Base-by-base conservation (phyloP, 2,113 vertebrate genomes). In the Nannobrachium achirus region DNA sequence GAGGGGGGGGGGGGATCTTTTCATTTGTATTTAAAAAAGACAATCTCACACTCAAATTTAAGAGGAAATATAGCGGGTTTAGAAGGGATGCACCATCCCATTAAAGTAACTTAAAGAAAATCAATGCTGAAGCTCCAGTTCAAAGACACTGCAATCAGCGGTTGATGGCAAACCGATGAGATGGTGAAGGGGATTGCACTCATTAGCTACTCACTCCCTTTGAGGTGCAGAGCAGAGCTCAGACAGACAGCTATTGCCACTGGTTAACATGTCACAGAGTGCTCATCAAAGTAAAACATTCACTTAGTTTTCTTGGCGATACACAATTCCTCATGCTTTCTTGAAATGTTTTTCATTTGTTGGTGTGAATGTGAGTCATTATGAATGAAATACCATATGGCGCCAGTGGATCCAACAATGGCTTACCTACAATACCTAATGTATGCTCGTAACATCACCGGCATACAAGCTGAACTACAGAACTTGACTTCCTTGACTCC, bases 91-190 rank as follows among this genome's bases (percentile, higher is more conserved):
- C 58, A 50, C 41, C 40, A 63, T 55, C 45, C 75, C 72, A 83
- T 86, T 86, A 78, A 66, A 66, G 69, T 42, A 76, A 80, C 77
- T 86, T 84, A 78, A 81, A 82, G 79, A 83, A 86, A 89, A 91
- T 89, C 79, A 79, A 87, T 85, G 73, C 66, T 69, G 63, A 76
- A 82, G 71, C 46, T 61, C 59, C 45, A 79, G 70, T 83, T 88
- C 69, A 84, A 82, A 89, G 71, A 78, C 67, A 53, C 61, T 71
- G 67, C 78, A 69, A 59, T 78, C 62, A 60, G 57, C 13, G 67
- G 66, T 55, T 70, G 62, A 80, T 63, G 52, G 71, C 7, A 53
- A 71, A 38, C 42, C 49, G 59, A 62, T 56, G 66, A 82, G 70
- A 25, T 42, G 62, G 18, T 66, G 68, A 58, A 51, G 57, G 63